Evolutionary conservation across 2,888 invertebrate species (phyloP), one percentile per base, ranked within the genome.

Genomic region (Branchipolynoe longqiensis): DNA sequence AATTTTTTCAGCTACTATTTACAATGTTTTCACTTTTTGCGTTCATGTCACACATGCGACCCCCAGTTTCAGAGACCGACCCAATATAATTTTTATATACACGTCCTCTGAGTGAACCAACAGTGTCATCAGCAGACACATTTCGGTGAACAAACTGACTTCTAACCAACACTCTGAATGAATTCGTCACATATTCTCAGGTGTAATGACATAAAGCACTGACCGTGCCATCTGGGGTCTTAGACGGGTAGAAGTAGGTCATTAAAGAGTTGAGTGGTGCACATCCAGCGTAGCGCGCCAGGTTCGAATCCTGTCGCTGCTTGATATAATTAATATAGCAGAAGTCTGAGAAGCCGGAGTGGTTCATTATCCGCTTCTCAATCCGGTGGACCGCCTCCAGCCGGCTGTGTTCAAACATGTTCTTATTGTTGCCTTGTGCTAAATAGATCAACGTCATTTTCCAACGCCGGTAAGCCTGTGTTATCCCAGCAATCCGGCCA

Each of bases 201-300:
- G n/a, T n/a, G n/a, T n/a, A n/a, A n/a, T n/a, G n/a, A n/a, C n/a
- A n/a, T n/a, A n/a, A n/a, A n/a, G n/a, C n/a, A n/a, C n/a, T n/a
- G n/a, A n/a, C 73, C n/a, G 59, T 84, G 14, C 84, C 84, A 28
- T 84, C 84, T 8, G 31, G 25, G n/a, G 74, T 74, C 38, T 84
- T 86, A 83, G 92, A 91, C 2, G 92, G 92, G 86, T 89, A 92
- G 86, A 92, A 92, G 85, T 92, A 92, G 33, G 92, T 91, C 82
- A 92, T 74, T 0, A 92, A 85, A 18, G 92, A 92, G 85, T 92
- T 92, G 4, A 91, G 87, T 3, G 92, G 92, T 18, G 90, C 90
- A 87, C 92, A 92, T 28, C 90, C 90, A 36, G 90, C 87, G 81
- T 89, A 78, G 12, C 56, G 36, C 87, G 0, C 87, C 85, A 38